These are phyloP conservation scores for Pristionchus pacificus DNA, from an alignment of 1,140 invertebrate genomes.

Conservation along the genomic window DNA sequence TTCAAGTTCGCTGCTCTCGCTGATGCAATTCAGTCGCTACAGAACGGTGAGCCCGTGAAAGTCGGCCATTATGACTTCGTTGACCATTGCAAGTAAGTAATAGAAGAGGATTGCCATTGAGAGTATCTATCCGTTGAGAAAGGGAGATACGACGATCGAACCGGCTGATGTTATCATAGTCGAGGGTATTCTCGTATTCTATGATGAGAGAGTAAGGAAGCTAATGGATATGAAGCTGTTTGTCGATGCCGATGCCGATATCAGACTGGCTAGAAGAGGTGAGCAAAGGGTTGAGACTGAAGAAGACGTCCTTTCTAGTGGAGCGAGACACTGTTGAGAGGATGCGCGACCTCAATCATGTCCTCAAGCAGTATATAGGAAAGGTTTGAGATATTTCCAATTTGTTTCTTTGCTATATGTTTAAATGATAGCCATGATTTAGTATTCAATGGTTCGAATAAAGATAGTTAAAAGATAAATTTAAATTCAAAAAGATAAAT, in stretches of 20 bases:
- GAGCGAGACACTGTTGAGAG: constrained; percentile 66
- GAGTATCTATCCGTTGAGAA: too few relatives aligned
- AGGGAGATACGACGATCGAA: constrained; percentile 67
- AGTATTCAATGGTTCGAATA: constrained; percentile 66
- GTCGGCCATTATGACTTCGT: constrained; percentile 86
- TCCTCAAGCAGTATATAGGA: constrained; percentile 91
- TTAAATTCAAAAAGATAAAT: constrained; percentile 59
- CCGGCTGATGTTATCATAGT: constrained; percentile 96
- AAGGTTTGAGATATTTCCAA: constrained; percentile 16
- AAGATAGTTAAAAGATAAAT: constrained; percentile 4
- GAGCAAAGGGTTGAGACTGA: constrained; percentile 6
- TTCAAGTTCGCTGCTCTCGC: constrained; percentile 81
- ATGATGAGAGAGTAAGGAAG: constrained; percentile 84
- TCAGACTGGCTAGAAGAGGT: constrained; percentile 87
- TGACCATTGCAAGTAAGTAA: constrained; percentile 71
- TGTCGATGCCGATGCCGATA: constrained; percentile 97
- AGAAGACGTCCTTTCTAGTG: constrained; percentile 31
- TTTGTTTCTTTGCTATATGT: too few relatives aligned
- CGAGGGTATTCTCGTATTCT: constrained; percentile 96
- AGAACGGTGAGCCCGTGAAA: constrained; percentile 76
- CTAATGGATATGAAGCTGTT: constrained; percentile 98
- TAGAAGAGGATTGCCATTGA: constrained; percentile 14
- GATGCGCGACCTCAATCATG: constrained; percentile 84
- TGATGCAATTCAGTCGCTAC: constrained; percentile 73
- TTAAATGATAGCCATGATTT: too few relatives aligned